Percentiles rank a stretch among this genome's conserved stretches.
These are phyloP conservation scores for Hydrophis major DNA, from an alignment of 2,797 vertebrate species.

Conservation along the genomic window DNA sequence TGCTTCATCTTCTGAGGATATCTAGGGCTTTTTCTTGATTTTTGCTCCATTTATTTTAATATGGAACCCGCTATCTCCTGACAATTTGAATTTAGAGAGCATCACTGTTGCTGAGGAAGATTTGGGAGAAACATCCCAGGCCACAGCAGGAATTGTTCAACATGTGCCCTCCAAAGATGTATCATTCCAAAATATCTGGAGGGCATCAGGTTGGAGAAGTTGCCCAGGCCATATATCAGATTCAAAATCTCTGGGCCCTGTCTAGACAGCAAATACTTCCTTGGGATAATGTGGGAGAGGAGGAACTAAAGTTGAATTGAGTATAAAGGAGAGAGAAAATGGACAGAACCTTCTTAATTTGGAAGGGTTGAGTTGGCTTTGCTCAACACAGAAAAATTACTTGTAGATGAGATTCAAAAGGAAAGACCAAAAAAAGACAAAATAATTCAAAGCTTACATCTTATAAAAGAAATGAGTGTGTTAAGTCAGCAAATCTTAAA, in stretches of 20 bases:
- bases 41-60: neutral
- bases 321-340: neutral
- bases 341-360: neutral
- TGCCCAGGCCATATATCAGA: neutral
- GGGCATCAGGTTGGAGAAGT: neutral
- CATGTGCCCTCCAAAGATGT: neutral
- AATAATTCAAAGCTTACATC: neutral
- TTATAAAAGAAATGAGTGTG: neutral
- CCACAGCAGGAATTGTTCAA: neutral
- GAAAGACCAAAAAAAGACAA: neutral
- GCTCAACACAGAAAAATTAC: neutral
- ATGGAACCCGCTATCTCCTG: neutral
- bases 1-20: neutral
- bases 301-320: neutral
- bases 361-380: neutral
- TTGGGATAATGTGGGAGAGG: neutral
- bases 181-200: neutral
- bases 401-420: neutral
- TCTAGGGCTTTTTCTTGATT: neutral
- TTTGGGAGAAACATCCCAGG: neutral
- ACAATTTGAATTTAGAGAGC: neutral
- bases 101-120: neutral
- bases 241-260: neutral
- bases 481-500: neutral
- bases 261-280: neutral